Evolutionary conservation across 2,113 vertebrate genomes (phyloP), one percentile per base, ranked within the genome.

Genomic region (Lasiurus borealis): DNA sequence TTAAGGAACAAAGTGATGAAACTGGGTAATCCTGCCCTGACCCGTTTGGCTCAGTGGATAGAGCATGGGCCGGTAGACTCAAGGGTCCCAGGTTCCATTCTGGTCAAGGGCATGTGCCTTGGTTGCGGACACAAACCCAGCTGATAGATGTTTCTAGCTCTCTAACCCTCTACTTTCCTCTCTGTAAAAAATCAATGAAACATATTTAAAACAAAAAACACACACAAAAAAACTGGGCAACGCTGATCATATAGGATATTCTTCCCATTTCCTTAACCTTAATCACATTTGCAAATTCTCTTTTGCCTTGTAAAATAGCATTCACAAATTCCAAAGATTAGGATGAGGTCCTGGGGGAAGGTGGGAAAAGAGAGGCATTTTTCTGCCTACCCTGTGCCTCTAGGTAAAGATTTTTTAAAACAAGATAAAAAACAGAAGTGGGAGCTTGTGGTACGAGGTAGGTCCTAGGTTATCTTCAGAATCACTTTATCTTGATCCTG

Each of bases 401-500:
- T 9, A 54, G 75, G 27, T 52, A 59, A 87, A 77, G 12, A 18
- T 25, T 66, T 27, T 86, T 57, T n/a, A n/a, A 68, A 68, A 68
- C 2, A n/a, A 68, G 31, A 52, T 69, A 69, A 77, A 77, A 59
- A 88, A 44, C 8, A 8, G 31, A 31, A 78, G n/a, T 66, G 40
- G 36, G 64, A 88, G 21, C 40, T 93, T 52, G 19, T 90, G 57
- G 57, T 77, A 19, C 12, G 13, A 25, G 36, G 5, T 27, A 44
- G 62, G 25, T 84, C 46, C 93, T 68, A 52, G 31, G 12, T 68
- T 93, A 12, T 69, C 82, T 97, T 93, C 81, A 69, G 46, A 92
- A 29, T 85, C 40, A 94, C 31, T 77, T 18, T 50, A 59, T 83
- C 62, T 59, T 81, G n/a, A 82, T 78, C 77, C 48, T 96, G 59